phyloP scores from a whole-genome alignment of 2,797 vertebrate species.

The Acanthurus lineatus region DNA sequence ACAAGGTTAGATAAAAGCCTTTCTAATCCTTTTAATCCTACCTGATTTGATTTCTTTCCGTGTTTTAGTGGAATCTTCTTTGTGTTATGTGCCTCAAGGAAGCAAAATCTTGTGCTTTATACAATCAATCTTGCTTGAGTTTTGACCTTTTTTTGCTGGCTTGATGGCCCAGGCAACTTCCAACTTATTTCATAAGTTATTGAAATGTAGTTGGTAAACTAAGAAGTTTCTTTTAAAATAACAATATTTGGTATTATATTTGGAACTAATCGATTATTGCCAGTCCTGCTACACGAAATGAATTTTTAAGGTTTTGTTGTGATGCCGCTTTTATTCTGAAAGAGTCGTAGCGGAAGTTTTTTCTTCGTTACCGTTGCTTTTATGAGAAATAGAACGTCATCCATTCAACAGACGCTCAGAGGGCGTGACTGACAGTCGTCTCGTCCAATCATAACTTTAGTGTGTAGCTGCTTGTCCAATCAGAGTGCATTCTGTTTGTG shows the following conservation, averaged over 20 bases:
- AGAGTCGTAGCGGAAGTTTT: background rate
- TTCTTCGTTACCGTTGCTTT: accelerated
- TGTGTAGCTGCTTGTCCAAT: slow-evolving; percentile 29
- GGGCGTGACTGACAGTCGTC: slow-evolving; percentile 23
- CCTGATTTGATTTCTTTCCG: background rate
- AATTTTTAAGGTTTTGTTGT: background rate
- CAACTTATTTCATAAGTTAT: background rate
- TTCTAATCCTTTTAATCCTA: background rate
- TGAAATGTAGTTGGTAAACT: background rate
- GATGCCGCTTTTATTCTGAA: slow-evolving; percentile 57
- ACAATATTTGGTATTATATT: background rate
- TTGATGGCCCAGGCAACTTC: background rate
- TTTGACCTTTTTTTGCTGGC: background rate
- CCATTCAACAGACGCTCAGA: accelerated
- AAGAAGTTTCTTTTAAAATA: background rate
- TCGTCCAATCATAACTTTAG: slow-evolving; percentile 49
- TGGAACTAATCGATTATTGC: no score
- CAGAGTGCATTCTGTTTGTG: background rate
- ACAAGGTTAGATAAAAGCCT: background rate
- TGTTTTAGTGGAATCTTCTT: background rate
- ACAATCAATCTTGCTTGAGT: background rate
- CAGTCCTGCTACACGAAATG: background rate
- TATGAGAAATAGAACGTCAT: background rate
- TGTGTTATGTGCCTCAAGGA: background rate
- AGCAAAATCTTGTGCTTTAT: background rate